phyloP scores from a whole-genome alignment of 2,113 vertebrate genomes.

The Toxostoma redivivum region DNA sequence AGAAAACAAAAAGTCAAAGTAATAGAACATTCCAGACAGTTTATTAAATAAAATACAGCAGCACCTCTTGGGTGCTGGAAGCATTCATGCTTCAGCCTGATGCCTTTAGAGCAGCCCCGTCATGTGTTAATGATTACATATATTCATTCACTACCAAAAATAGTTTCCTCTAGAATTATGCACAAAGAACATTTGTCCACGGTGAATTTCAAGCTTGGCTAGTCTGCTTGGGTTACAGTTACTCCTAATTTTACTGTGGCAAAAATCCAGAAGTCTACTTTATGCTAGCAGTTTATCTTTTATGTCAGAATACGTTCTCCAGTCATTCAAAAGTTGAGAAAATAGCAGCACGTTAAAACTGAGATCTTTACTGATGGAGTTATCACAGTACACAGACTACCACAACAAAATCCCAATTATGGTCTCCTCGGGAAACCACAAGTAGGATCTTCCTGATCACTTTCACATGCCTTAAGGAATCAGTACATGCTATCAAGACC shows the following conservation, averaged over 20 bases:
- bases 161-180: conserved; percentile 59
- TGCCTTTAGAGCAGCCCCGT: neutral
- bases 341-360: neutral
- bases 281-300: conserved; percentile 27
- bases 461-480: neutral
- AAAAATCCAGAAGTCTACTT: conserved; percentile 46
- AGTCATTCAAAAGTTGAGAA: neutral
- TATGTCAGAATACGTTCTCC: neutral
- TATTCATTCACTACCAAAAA: conserved; percentile 58
- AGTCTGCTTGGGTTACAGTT: conserved; percentile 46
- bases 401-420: neutral
- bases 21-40: neutral
- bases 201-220: conserved; percentile 51
- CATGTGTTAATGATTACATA: conserved; percentile 64
- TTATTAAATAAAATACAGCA: conserved; percentile 19
- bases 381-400: neutral
- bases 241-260: conserved; percentile 49
- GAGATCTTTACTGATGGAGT: neutral
- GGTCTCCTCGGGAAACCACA: neutral
- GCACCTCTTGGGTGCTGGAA: conserved; percentile 37
- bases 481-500: neutral
- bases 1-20: neutral
- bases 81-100: neutral
- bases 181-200: conserved; percentile 63
- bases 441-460: neutral